Base-by-base conservation (phyloP, 1,140 invertebrate species). In the Paraescarpia echinospica region DNA sequence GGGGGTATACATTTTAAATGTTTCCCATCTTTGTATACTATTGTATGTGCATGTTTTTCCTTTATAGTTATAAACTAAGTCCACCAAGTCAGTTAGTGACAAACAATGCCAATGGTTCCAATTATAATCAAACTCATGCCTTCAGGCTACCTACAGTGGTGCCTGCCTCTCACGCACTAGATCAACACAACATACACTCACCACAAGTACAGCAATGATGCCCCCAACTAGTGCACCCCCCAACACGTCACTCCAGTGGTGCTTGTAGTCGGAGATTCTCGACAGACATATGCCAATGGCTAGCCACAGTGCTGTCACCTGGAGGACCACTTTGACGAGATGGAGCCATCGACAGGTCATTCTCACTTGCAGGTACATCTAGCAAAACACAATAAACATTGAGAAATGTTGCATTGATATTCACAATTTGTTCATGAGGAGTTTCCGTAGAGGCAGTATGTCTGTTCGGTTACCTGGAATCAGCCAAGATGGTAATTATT, bases 201-300 rank as follows among this genome's bases (percentile, higher is more conserved):
- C 94, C 91, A 94, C 92, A 89, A 97, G 94, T 35, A 96, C 92
- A 77, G 97, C 97, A 90, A 97, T 96, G 35, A 97, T 92, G 31
- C 96, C 95, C 34, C 97, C 97, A 91, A 97, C 95, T 91, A 96
- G 92, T 31, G 96, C 95, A 27, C 97, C 97, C 92, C 97, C 96
- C 14, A 97, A 95, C 18, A 98, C 97, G 95, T 98, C 97, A 94
- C 98, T 98, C 98, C 98, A 98, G 95, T 99, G 98, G 96, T 99
- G 99, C 96, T 99, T 99, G 96, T 99, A 98, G 96, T 99, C 98
- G 0, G 98, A 98, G n/a, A 99, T 97, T 59, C 98, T 97, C 18
- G 98, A 97, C n/a, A 94, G 31, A 9, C 93, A 92, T 91, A 93
- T 93, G 18, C 93, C 89, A 5, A 94, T 89, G 6, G 98, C 97